Base-by-base conservation (phyloP, 2,797 vertebrate species). In the Oreortyx pictus region DNA sequence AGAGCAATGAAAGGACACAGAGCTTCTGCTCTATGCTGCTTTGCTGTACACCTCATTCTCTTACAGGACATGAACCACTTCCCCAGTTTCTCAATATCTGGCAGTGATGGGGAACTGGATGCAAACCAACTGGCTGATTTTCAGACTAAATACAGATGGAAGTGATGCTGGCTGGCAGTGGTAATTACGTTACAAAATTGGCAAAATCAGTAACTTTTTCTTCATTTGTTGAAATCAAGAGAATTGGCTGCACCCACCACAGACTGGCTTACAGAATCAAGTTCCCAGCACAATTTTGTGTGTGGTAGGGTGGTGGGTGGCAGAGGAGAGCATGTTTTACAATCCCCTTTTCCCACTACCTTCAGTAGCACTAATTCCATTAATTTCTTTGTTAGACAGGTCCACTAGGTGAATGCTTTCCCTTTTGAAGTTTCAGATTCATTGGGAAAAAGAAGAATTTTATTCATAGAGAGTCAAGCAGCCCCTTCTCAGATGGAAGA, bases 91-190 rank as follows among this genome's bases (percentile, higher is more conserved):
- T 92, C 88, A 94, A 60, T 35, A 54, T 46, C 78, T 95, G 93
- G 93, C 91, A 91, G 68, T 88, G 71, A 91, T 15, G 22, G 43
- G 65, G 41, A 91, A 82, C 74, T 95, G 95, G 93, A 92, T 68
- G 52, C 85, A 96, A 93, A 95, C 41, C 92, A 95, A 11, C 57
- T 96, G 95, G 90, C 81, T 74, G 54, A 80, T 71, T 91, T 93
- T 93, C 95, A 96, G 83, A 74, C 78, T 95, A 88, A 96, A 94
- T 85, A 96, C 87, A 95, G 75, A 94, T 90, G 83, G 83, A 76
- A 90, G 27, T 41, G 83, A 79, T 92, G 88, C 83, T 93, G 86
- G 74, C 80, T 96, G 93, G 95, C 78, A 90, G 75, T 41, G 29
- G 49, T 61, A 92, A 90, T 67, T 90, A 61, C 1, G 1, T 85